Evolutionary conservation across 2,797 vertebrate species (phyloP).

Genomic region (Sylvia borin): DNA sequence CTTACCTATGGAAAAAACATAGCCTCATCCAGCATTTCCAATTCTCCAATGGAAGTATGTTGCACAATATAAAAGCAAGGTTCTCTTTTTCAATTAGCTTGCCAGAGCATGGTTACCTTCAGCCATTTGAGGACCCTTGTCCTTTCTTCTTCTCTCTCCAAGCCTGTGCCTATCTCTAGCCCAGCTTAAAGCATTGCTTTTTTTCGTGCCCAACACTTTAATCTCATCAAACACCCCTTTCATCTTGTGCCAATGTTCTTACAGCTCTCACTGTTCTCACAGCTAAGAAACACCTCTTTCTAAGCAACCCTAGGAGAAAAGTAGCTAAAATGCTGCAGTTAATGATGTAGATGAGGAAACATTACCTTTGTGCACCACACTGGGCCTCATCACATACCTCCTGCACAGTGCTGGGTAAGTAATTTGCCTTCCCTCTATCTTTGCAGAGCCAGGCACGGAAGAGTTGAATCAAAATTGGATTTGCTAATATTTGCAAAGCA

Average conservation of each 20-base stretch:
- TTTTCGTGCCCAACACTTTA: background rate
- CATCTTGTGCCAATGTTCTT: background rate
- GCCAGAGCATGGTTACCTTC: background rate
- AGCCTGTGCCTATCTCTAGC: background rate
- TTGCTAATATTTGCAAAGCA: background rate
- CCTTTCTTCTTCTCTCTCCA: background rate
- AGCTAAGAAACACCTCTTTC: background rate
- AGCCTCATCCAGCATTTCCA: background rate
- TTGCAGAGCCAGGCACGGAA: background rate
- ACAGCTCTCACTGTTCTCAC: background rate
- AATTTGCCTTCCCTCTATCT: background rate
- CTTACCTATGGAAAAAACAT: background rate
- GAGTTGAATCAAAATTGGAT: background rate
- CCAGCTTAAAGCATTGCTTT: background rate
- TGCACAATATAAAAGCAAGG: background rate
- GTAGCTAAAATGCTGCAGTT: background rate
- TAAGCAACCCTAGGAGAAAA: background rate
- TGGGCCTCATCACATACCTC: background rate
- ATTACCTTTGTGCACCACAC: background rate
- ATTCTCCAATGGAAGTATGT: background rate
- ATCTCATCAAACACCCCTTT: slow-evolving; percentile 22
- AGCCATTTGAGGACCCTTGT: background rate
- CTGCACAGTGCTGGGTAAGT: background rate
- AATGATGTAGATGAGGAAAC: background rate
- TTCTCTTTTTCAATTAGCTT: background rate